Conservation (phyloP, 2,888 invertebrate genomes). For the Bibio marci region DNA sequence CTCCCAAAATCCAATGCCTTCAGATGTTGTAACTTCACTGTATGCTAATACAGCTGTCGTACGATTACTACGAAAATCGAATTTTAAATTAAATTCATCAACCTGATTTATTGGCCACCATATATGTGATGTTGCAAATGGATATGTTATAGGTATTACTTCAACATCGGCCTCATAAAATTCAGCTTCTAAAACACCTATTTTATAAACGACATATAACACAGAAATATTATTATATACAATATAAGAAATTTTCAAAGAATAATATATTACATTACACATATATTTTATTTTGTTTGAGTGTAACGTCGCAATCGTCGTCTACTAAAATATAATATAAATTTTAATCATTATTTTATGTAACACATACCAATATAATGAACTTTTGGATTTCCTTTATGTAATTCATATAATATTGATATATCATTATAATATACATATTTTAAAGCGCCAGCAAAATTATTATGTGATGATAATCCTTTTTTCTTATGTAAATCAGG, state of each 20-base stretch:
- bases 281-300: neutral
- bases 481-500: conserved; percentile 69
- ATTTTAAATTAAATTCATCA: conserved; percentile 56
- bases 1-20: conserved; percentile 74
- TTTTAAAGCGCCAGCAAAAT: conserved; percentile 77
- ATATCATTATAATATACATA: conserved; percentile 89
- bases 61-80: conserved; percentile 74
- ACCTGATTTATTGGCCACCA: conserved; percentile 71
- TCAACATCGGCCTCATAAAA: conserved; percentile 70
- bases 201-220: too few relatives aligned
- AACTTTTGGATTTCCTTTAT: conserved; percentile 70
- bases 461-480: conserved; percentile 54
- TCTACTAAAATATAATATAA: too few relatives aligned
- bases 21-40: conserved; percentile 55
- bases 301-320: neutral
- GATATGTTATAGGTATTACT: conserved; percentile 80
- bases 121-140: conserved; percentile 77
- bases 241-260: conserved; percentile 1
- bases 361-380: conserved; percentile 43
- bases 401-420: conserved; percentile 75
- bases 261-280: neutral
- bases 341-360: too few relatives aligned
- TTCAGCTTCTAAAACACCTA: conserved; percentile 60
- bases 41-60: conserved; percentile 73
- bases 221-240: conserved; percentile 8